Base-by-base conservation (phyloP, 2,797 vertebrate genomes). In the Numenius phaeopus region DNA sequence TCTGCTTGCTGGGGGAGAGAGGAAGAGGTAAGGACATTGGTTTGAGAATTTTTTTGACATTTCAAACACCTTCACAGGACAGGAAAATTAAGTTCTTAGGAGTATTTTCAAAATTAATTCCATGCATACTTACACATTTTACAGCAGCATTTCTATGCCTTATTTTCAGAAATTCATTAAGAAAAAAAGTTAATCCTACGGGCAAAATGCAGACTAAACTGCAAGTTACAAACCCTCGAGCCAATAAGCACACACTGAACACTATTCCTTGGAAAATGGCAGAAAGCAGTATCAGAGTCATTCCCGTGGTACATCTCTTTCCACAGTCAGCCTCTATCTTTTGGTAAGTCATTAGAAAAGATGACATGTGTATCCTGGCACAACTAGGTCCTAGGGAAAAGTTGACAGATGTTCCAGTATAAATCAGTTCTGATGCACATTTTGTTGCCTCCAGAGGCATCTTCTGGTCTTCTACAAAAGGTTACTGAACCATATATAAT, bases 321-420 rank as follows among this genome's bases (percentile, higher is more conserved):
- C 67, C 86, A 69, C 76, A 73, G 52, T 39, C 85, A 80, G 57
- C 30, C 37, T 61, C 67, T 82, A 69, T 42, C 90, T 94, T 96
- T 97, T 96, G 94, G 65, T 87, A 95, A 97, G 85, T 69, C 95
- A 84, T 97, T 97, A 96, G 88, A 96, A 96, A 79, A 94, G 66
- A 96, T 97, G 90, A 96, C 92, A 93, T 90, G 72, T 96, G 40
- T 96, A 96, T 96, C 83, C 94, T 95, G 64, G 94, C 88, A 98
- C 94, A 97, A 93, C 84, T 72, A 91, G 82, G 93, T 95, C 84
- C 91, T 77, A 47, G 95, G 88, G 90, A 97, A 92, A 97, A 95
- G 78, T 26, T 97, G 97, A 98, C 95, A 98, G 86, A 97, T 97
- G 97, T 98, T 98, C 75, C 21, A 95, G 64, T 92, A 96, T 89